Base-by-base conservation (phyloP, 2,797 vertebrate species). In the Tapirus indicus region DNA sequence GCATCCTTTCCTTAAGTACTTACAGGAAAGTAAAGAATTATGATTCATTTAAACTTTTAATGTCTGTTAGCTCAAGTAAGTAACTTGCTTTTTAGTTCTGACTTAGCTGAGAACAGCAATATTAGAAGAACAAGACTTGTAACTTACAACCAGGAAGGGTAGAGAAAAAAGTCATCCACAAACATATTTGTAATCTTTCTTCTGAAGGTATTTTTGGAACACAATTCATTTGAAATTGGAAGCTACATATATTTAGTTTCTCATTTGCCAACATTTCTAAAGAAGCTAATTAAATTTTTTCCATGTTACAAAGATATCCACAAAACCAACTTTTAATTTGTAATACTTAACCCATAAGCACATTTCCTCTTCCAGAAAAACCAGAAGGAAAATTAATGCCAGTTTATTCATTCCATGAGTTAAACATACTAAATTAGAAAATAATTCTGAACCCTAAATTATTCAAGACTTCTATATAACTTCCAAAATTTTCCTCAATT, bases 241-340 rank as follows among this genome's bases (percentile, higher is more conserved):
- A 38, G 71, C 35, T 69, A 94, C 3, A 7, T 54, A 64, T 64
- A 84, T 47, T 47, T 84, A 84, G 29, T 35, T 83, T 88, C 54
- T 95, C 68, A 68, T 35, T 29, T 52, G 56, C 9, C 27, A 56
- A 86, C 66, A 93, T 75, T 95, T 82, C 68, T 69, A 90, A 93
- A 90, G 27, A 86, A 17, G 72, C 1, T 90, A 88, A 69, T 91
- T 86, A 93, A 77, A 20, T 69, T 44, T 80, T 58, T 54, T 54
- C 72, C 60, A 80, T 20, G 29, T 69, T 68, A 93, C 27, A 90
- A 88, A 95, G 71, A 60, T 35, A 88, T 21, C 77, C 71, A 60
- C 75, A 88, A 83, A 85, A 85, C 18, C 80, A 79, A 89, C 41
- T 68, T 97, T 75, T 78, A 71, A 77, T 64, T 38, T 89, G 66